These are phyloP conservation scores for Chroicocephalus ridibundus DNA, from an alignment of 2,113 vertebrate genomes.

Conservation along the genomic window DNA sequence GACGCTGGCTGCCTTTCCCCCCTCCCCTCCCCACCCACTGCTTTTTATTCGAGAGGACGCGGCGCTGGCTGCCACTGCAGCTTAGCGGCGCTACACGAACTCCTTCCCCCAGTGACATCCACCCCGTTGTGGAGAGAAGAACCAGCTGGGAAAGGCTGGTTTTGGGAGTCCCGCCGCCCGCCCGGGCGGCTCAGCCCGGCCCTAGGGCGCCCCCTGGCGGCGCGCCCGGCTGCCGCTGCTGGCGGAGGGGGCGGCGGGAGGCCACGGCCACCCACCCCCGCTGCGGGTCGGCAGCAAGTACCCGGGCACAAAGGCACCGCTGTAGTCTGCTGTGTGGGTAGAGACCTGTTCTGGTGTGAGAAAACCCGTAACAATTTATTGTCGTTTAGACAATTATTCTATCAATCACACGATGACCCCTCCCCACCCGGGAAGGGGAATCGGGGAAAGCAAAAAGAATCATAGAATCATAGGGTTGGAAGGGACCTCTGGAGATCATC, in stretches of 20 bases:
- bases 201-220: background rate
- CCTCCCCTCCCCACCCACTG: too few relatives aligned
- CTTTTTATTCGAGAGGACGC: too few relatives aligned
- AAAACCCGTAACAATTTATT: too few relatives aligned
- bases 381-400: too few relatives aligned
- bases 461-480: too few relatives aligned
- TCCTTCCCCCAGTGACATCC: rapidly evolving
- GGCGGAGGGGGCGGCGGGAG: too few relatives aligned
- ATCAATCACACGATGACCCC: too few relatives aligned
- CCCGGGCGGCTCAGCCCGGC: background rate
- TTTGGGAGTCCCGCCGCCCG: background rate
- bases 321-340: rapidly evolving
- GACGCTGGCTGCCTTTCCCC: background rate
- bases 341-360: background rate
- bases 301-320: background rate
- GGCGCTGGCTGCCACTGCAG: background rate
- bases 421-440: too few relatives aligned
- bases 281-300: rapidly evolving
- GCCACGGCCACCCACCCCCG: too few relatives aligned
- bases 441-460: too few relatives aligned
- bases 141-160: rapidly evolving
- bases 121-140: rapidly evolving
- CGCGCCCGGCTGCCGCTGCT: background rate
- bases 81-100: rapidly evolving
- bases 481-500: too few relatives aligned